Percentiles rank a stretch among this genome's conserved stretches.
phyloP scores from a whole-genome alignment of 2,888 invertebrate genomes.

The Amblyjoppa fuscipennis region DNA sequence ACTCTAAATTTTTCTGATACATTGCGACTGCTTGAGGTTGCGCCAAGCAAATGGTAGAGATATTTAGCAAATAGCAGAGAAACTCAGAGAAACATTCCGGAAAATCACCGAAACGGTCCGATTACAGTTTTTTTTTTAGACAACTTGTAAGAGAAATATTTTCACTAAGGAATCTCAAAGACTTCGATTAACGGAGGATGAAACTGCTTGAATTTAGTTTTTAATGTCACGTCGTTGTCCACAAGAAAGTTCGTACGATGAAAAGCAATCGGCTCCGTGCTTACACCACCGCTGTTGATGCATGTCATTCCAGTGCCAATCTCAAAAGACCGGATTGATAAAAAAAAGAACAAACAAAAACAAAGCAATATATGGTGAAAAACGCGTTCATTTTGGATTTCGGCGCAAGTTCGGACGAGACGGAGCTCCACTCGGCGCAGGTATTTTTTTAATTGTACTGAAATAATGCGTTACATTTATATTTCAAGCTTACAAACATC shows the following conservation, averaged over 20 bases:
- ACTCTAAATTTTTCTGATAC: no score
- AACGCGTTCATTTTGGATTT: conserved; percentile 20
- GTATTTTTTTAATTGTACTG: conserved; percentile 55
- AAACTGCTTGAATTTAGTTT: not conserved
- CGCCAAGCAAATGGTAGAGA: no score
- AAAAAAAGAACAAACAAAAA: not conserved
- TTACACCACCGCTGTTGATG: not conserved
- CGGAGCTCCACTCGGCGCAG: conserved; percentile 13
- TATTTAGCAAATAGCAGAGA: no score
- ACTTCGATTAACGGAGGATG: not conserved
- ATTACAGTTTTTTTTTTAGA: no score
- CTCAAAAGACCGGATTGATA: not conserved
- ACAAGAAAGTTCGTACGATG: not conserved
- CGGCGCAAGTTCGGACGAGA: conserved; percentile 13
- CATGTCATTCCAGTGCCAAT: not conserved
- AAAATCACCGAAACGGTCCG: no score
- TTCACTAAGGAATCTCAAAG: not conserved
- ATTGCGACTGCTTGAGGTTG: no score
- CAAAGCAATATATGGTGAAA: not conserved
- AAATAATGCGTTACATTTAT: conserved; percentile 83
- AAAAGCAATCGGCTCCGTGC: not conserved
- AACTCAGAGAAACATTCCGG: no score
- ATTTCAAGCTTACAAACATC: conserved; percentile 85
- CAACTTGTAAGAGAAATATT: not conserved
- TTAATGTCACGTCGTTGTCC: not conserved